A percentile compares a stretch with the other conserved stretches of the same genome.
These are phyloP conservation scores for Littorina saxatilis DNA, from an alignment of 1,140 invertebrate genomes.

Conservation along the genomic window DNA sequence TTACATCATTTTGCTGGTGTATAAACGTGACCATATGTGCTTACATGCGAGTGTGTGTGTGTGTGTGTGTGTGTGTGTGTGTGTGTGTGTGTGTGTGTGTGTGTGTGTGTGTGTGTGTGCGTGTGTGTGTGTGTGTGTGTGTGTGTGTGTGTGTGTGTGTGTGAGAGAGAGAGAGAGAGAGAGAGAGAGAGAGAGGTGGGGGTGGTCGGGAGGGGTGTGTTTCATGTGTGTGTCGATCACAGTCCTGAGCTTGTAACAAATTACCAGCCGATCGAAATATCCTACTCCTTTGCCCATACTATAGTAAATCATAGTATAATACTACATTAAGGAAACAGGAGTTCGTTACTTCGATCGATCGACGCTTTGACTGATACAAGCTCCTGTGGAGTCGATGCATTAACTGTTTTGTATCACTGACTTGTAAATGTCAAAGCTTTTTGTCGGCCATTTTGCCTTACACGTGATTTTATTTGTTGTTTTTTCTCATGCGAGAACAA, in stretches of 20 bases:
- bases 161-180: background rate
- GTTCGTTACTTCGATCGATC: too few relatives aligned
- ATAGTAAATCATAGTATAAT: background rate
- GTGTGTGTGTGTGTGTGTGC: background rate
- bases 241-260: background rate
- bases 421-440: too few relatives aligned
- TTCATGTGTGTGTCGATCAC: background rate
- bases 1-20: too few relatives aligned
- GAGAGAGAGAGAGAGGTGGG: too few relatives aligned
- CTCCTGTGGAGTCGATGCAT: too few relatives aligned
- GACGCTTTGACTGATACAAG: too few relatives aligned
- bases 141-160: constrained; percentile 12
- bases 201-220: too few relatives aligned
- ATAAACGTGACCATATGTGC: background rate
- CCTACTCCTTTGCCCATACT: too few relatives aligned
- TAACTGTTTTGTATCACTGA: too few relatives aligned
- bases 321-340: background rate
- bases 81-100: constrained; percentile 9
- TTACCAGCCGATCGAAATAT: background rate
- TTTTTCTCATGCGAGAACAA: too few relatives aligned
- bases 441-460: too few relatives aligned
- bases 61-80: background rate
- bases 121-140: background rate
- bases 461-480: too few relatives aligned
- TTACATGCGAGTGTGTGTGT: background rate